A percentile compares a stretch with the other conserved stretches of the same genome.
These are phyloP conservation scores for Drosophila chauvacae DNA, from an alignment of 1,140 invertebrate species.

Conservation along the genomic window DNA sequence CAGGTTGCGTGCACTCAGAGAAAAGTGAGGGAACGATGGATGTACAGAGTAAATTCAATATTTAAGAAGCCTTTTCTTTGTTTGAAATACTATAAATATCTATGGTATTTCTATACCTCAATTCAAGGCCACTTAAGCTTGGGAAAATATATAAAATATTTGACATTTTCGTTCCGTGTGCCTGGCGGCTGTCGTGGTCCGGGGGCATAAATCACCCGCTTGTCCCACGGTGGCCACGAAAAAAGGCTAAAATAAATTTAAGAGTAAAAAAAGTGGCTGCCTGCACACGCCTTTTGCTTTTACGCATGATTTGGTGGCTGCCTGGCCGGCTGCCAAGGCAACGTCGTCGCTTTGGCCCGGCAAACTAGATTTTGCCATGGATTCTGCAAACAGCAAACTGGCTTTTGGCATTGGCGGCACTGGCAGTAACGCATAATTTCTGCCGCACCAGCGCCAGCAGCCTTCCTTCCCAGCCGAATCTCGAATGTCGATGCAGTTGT, in stretches of 20 bases:
- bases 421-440: conserved; percentile 75
- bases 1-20: conserved; percentile 21
- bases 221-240: conserved; percentile 58
- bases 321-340: conserved; percentile 19
- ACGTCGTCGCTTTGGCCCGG: conserved; percentile 51
- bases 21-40: background rate
- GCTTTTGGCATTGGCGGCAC: conserved; percentile 71
- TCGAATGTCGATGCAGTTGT: conserved; percentile 59
- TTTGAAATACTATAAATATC: background rate
- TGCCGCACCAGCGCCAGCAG: conserved; percentile 31
- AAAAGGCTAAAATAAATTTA: conserved; percentile 18
- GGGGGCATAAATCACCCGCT: conserved; percentile 70
- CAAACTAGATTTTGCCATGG: conserved; percentile 78
- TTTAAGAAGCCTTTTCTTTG: background rate
- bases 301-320: conserved; percentile 74
- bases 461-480: conserved; percentile 40
- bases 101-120: background rate
- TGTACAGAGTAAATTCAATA: background rate
- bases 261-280: conserved; percentile 21
- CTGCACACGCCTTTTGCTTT: conserved; percentile 68
- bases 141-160: background rate
- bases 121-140: background rate
- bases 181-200: conserved; percentile 42
- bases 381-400: conserved; percentile 76
- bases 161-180: background rate